Base-by-base conservation (phyloP, 2,113 vertebrate species). In the Saimiri boliviensis region DNA sequence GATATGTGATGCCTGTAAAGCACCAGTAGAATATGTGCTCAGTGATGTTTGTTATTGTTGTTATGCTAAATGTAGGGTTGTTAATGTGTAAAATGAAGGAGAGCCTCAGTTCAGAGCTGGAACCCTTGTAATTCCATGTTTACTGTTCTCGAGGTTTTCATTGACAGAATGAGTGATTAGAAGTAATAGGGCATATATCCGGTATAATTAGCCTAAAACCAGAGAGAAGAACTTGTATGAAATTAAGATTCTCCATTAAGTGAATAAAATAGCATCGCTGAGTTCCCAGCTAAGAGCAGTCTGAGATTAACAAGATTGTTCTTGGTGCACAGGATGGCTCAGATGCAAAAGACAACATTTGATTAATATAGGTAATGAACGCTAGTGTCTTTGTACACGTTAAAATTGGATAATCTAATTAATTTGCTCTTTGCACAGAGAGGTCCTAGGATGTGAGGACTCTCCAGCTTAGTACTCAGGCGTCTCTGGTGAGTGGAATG, bases 241-340 rank as follows among this genome's bases (percentile, higher is more conserved):
- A n/a, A 5, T 37, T 27, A 0, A 2, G 35, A 4, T 16, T 77
- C 70, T 20, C 70, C 23, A 2, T 37, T 5, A 35, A 40, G 35
- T 20, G 37, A 23, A 1, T 10, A 37, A 32, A 8, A 7, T 1
- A 4, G 37, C 9, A 3, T 54, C 56, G 1, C n/a, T 6, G 11
- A 7, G 19, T 32, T n/a, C 35, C 21, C 6, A 0, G 37, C 0
- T n/a, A 27, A 14, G 42, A 58, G 54, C 37, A 49, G 1, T 19
- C 70, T 10, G 25, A 11, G 1, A 32, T 9, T 70, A 47, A 66
- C 13, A 63, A 11, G n/a, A 1, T 21, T 45, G 17, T 21, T 56
- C 60, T 35, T 5, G 19, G 49, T 23, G 8, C n/a, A 32, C 73
- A 49, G 52, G 66, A 25, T 8, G 2, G 17, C n/a, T 30, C 27